Percentiles rank a stretch among this genome's conserved stretches.
Conservation (phyloP, 1,140 invertebrate genomes). For the Drosophila quadrilineata region DNA sequence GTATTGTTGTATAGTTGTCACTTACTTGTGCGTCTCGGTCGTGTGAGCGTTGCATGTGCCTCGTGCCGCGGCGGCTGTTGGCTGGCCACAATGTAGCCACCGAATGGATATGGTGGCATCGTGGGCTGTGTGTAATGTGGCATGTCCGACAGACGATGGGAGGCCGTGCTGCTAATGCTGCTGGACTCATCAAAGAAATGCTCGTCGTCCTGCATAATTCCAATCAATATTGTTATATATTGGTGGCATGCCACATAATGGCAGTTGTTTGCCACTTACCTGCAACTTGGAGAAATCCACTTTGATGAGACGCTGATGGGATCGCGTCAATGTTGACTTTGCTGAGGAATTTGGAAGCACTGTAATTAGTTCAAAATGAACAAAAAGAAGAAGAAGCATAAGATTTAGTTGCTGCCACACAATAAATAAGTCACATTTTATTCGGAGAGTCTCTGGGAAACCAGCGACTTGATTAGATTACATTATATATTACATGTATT, state of each 20-base stretch:
- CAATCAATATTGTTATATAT: constrained; percentile 5
- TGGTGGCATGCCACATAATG: constrained; percentile 1
- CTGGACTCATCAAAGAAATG: constrained; percentile 71
- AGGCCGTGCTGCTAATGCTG: constrained; percentile 56
- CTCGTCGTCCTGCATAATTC: constrained; percentile 64
- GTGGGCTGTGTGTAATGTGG: constrained; percentile 75
- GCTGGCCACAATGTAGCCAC: constrained; percentile 66
- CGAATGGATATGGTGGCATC: constrained; percentile 79
- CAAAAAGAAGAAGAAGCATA: constrained; percentile 17
- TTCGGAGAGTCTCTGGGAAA: too few relatives aligned
- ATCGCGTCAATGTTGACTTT: constrained; percentile 67
- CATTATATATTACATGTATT: constrained; percentile 37
- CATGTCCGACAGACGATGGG: constrained; percentile 51
- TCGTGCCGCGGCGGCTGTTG: constrained; percentile 49
- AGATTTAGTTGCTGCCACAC: too few relatives aligned
- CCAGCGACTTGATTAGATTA: constrained; percentile 68
- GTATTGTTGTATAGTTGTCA: constrained; percentile 31
- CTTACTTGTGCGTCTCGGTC: constrained; percentile 80
- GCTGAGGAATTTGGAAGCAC: constrained; percentile 75
- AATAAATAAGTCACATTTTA: too few relatives aligned
- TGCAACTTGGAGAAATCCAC: constrained; percentile 86
- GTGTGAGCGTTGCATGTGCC: constrained; percentile 38
- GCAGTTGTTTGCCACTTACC: constrained; percentile 73
- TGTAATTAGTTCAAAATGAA: constrained; percentile 45
- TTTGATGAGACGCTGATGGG: constrained; percentile 84